Evolutionary conservation across 2,113 vertebrate genomes (phyloP).

Genomic region (Podiceps cristatus): DNA sequence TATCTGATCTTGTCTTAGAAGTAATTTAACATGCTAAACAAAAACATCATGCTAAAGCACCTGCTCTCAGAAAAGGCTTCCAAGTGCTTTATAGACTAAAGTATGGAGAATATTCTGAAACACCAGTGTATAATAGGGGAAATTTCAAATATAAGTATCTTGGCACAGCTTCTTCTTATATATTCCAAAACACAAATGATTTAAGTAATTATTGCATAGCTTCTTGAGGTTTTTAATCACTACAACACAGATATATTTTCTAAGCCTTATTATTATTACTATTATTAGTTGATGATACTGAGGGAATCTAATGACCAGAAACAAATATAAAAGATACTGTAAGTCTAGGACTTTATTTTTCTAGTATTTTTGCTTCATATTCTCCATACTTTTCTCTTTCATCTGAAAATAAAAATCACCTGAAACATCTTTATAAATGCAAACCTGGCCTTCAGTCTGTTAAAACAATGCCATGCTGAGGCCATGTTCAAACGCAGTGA

Average conservation of each 20-base stretch:
- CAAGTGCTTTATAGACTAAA: not conserved
- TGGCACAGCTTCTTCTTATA: not conserved
- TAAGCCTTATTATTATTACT: not conserved
- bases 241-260: not conserved
- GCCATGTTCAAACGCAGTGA: not conserved
- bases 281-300: not conserved
- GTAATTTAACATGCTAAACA: not conserved
- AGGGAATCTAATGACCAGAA: not conserved
- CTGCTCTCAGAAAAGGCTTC: not conserved
- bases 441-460: not conserved
- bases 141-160: not conserved
- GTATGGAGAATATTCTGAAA: not conserved
- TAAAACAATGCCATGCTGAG: constrained; percentile 12
- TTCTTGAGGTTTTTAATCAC: not conserved
- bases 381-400: not conserved
- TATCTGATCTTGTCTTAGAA: not conserved
- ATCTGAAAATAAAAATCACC: not conserved
- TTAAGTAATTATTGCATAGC: not conserved
- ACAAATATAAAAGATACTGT: not conserved
- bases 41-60: not conserved
- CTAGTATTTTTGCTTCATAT: not conserved
- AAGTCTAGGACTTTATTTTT: not conserved
- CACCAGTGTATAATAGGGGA: not conserved
- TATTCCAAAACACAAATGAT: not conserved
- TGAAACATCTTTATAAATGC: not conserved